phyloP scores from a whole-genome alignment of 1,140 invertebrate genomes.

The Cherax quadricarinatus region DNA sequence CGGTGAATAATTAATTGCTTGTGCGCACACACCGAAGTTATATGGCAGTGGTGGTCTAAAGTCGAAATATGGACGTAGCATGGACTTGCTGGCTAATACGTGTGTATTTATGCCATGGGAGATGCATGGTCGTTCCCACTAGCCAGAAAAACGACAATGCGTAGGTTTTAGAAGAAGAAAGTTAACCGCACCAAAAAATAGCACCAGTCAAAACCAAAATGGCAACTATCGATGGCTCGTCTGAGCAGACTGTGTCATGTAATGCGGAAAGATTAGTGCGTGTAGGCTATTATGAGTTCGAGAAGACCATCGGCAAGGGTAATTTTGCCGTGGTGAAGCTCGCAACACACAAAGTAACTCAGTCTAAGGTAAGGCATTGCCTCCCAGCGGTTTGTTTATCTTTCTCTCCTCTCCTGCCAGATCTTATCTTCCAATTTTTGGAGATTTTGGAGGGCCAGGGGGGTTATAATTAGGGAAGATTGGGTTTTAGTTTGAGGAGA shows the following conservation, averaged over 20 bases:
- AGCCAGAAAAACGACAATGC: neutral
- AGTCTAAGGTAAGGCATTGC: slow-evolving; percentile 91
- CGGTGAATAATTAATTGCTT: neutral
- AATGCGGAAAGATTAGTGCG: slow-evolving; percentile 70
- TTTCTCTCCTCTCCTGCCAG: slow-evolving; percentile 32
- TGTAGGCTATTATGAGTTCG: slow-evolving; percentile 73
- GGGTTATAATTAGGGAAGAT: neutral
- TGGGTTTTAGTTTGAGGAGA: neutral
- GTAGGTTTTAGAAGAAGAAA: slow-evolving; percentile 66
- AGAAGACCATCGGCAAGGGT: slow-evolving; percentile 88
- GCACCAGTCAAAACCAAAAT: slow-evolving; percentile 67
- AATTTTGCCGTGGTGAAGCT: slow-evolving; percentile 99
- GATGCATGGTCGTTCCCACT: neutral
- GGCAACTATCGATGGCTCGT: slow-evolving; percentile 70
- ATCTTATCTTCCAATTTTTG: neutral
- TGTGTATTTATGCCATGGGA: neutral
- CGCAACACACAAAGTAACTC: slow-evolving; percentile 97
- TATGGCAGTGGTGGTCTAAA: neutral
- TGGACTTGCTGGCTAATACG: neutral
- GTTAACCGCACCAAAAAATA: neutral
- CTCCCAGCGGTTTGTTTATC: slow-evolving; percentile 52
- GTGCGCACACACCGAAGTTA: slow-evolving; percentile 14
- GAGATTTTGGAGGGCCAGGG: neutral
- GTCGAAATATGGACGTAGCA: neutral
- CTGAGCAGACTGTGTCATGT: slow-evolving; percentile 68